These are phyloP conservation scores for Acanthopagrus latus DNA, from an alignment of 2,797 vertebrate species.

Conservation along the genomic window DNA sequence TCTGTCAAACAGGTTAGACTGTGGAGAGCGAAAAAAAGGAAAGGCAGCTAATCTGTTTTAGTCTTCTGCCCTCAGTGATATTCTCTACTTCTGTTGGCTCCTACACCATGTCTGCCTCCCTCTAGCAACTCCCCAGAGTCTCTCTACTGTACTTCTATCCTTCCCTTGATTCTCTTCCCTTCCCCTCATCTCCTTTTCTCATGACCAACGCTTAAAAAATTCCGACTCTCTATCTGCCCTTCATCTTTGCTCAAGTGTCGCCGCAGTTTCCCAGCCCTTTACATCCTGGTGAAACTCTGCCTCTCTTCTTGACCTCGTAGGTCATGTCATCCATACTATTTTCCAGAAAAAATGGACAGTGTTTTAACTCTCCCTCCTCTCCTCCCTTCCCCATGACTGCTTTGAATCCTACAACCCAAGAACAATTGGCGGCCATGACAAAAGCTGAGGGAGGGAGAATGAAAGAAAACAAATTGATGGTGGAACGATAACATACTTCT, in stretches of 20 bases:
- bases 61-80: slow-evolving; percentile 25
- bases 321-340: slow-evolving; percentile 11
- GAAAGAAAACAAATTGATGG: slow-evolving; percentile 74
- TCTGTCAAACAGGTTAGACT: slow-evolving; percentile 34
- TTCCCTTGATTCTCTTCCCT: background rate
- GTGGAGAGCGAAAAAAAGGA: background rate
- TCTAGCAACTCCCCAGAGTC: slow-evolving; percentile 52
- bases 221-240: slow-evolving; percentile 14
- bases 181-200: slow-evolving; percentile 2
- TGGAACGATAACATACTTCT: slow-evolving; percentile 70
- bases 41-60: slow-evolving; percentile 25
- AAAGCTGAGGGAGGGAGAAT: slow-evolving; percentile 60
- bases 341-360: slow-evolving; percentile 44
- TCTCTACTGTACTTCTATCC: slow-evolving; percentile 8
- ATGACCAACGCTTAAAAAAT: background rate
- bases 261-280: slow-evolving; percentile 3
- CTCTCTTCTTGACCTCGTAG: slow-evolving; percentile 32
- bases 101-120: slow-evolving; percentile 40
- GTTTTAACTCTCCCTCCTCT: slow-evolving; percentile 42
- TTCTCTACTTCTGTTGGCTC: slow-evolving; percentile 36
- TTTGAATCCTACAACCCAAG: slow-evolving; percentile 68
- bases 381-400: slow-evolving; percentile 14
- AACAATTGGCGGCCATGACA: slow-evolving; percentile 74
- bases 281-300: slow-evolving; percentile 12
- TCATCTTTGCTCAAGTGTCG: slow-evolving; percentile 27